phyloP scores from a whole-genome alignment of 2,113 vertebrate species.

The Choloepus hoffmanni region DNA sequence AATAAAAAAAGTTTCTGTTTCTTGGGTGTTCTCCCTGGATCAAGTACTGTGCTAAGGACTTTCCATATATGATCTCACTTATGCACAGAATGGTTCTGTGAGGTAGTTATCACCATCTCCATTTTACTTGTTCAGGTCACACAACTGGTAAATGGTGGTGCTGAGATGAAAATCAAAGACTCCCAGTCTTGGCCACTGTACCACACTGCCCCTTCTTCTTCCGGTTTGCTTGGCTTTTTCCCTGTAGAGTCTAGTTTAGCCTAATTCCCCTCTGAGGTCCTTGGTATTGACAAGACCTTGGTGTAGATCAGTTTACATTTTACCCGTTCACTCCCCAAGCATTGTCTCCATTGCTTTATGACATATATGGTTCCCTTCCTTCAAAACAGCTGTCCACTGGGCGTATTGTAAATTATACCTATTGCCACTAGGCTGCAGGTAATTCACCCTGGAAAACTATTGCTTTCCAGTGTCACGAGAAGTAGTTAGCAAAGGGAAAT shows the following conservation, averaged over 20 bases:
- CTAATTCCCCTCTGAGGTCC: conserved; percentile 7
- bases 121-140: background rate
- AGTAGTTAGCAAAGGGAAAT: conserved; percentile 68
- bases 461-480: conserved; percentile 64
- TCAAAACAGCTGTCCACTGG: conserved; percentile 66
- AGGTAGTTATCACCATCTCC: background rate
- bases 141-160: background rate
- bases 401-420: conserved; percentile 73
- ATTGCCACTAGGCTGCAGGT: conserved; percentile 66
- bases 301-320: conserved; percentile 56
- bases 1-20: background rate
- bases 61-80: background rate
- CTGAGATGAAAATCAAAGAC: background rate
- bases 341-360: conserved; percentile 64
- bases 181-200: background rate
- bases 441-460: conserved; percentile 72
- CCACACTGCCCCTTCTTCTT: background rate
- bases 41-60: background rate
- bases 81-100: background rate
- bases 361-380: conserved; percentile 36
- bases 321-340: conserved; percentile 42
- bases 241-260: background rate
- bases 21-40: background rate
- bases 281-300: conserved; percentile 59
- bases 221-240: background rate